Base-by-base conservation (phyloP, 2,113 vertebrate genomes). In the Bostrychus sinensis region DNA sequence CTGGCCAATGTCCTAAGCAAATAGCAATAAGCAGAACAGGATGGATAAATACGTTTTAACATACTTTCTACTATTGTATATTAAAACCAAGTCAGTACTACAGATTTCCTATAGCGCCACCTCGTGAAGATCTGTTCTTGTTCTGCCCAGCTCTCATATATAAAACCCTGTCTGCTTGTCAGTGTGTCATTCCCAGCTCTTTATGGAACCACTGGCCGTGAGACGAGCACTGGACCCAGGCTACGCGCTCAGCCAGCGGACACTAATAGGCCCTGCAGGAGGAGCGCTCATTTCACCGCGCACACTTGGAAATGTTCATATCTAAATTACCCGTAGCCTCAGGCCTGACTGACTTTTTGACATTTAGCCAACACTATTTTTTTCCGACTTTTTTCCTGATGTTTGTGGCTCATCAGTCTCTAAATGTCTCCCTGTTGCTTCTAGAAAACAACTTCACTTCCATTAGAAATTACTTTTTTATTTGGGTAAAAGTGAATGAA, bases 271-370 rank as follows among this genome's bases (percentile, higher is more conserved):
- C 64, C 78, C 71, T 72, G 68, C 62, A 84, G 78, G 68, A 81
- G 73, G 59, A 66, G 41, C 78, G 74, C 25, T 53, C 30, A 41
- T 65, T 61, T 36, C 43, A 38, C 61, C 59, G 58, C 8, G 4
- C 58, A 73, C 60, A 46, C 74, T 76, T 72, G 23, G 76, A 65
- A 65, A 38, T 68, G 63, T 75, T 56, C 72, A 64, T 62, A 77
- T 84, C 66, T 75, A 69, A 78, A 84, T 78, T 67, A 71, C 58
- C 60, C 68, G 22, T 60, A 62, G 69, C 81, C 72, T 80, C 64
- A 62, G 65, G 75, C 51, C 63, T 71, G 66, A 74, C 66, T 69
- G 69, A 66, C 39, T 69, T 76, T 86, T 83, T 86, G 78, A 82
- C 66, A 62, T 78, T 59, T 22, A 48, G 72, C 71, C 66, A 68